phyloP scores from a whole-genome alignment of 2,797 vertebrate genomes.

The Pseudochirops cupreus region DNA sequence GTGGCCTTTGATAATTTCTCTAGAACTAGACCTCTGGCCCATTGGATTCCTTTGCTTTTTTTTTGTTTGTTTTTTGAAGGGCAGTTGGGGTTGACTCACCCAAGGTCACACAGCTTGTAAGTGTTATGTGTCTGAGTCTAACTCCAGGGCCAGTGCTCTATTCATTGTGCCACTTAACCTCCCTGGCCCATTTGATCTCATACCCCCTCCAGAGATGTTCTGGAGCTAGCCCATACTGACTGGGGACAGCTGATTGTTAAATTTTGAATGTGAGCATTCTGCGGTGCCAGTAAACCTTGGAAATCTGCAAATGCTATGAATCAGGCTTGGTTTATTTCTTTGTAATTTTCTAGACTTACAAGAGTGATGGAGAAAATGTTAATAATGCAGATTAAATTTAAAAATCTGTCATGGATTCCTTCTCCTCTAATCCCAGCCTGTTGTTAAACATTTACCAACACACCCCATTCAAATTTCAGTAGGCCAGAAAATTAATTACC shows the following conservation, averaged over 20 bases:
- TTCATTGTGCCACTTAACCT: too few species aligned
- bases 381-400: background rate
- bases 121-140: too few species aligned
- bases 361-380: background rate
- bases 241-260: background rate
- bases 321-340: background rate
- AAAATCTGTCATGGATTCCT: background rate
- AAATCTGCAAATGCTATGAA: background rate
- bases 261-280: background rate
- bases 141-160: too few species aligned
- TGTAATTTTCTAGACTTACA: background rate
- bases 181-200: too few species aligned
- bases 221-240: background rate
- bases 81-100: too few species aligned
- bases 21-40: background rate
- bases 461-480: background rate
- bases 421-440: too few species aligned
- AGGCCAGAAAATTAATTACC: background rate
- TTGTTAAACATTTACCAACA: background rate
- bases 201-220: background rate
- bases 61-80: too few species aligned
- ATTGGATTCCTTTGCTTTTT: background rate
- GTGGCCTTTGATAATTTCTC: background rate
- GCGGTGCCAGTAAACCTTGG: background rate
- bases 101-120: too few species aligned